These are phyloP conservation scores for Carpatolechia fugitivella DNA, from an alignment of 2,888 invertebrate genomes.

Conservation along the genomic window DNA sequence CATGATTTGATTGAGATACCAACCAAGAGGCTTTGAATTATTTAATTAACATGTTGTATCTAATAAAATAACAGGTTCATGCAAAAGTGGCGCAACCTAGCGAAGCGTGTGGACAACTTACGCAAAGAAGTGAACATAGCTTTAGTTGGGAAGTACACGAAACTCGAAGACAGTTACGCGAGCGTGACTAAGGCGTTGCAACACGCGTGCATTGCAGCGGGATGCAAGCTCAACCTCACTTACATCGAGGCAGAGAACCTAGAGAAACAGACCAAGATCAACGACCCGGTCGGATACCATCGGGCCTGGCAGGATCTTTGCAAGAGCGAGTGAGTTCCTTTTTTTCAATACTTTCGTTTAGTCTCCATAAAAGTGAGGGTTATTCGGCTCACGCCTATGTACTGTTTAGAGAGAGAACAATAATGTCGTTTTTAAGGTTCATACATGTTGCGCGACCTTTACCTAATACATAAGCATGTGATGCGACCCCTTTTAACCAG, in stretches of 20 bases:
- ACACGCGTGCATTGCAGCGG: slow-evolving; percentile 93
- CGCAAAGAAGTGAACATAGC: slow-evolving; percentile 93
- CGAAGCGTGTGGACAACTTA: slow-evolving; percentile 90
- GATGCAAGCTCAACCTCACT: slow-evolving; percentile 90
- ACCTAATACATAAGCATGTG: too few species aligned
- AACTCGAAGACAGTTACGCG: slow-evolving; percentile 96
- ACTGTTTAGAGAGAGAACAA: too few species aligned
- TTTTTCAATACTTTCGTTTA: too few species aligned
- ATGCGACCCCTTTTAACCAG: too few species aligned
- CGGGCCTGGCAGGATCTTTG: slow-evolving; percentile 96
- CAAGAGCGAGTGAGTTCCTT: slow-evolving; percentile 85
- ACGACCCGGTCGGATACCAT: slow-evolving; percentile 91
- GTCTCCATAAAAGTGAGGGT: too few species aligned
- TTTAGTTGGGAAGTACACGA: slow-evolving; percentile 98
- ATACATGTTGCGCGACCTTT: too few species aligned
- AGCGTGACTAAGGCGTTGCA: slow-evolving; percentile 97
- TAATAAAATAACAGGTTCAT: slow-evolving; percentile 79
- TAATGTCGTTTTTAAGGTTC: too few species aligned
- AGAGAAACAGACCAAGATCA: slow-evolving; percentile 84
- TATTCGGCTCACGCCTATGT: too few species aligned
- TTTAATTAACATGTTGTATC: too few species aligned
- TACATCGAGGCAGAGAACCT: slow-evolving; percentile 95
- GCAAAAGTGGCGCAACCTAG: slow-evolving; percentile 93
- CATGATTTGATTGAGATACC: too few species aligned
- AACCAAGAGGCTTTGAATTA: too few species aligned